Evolutionary conservation across 2,888 invertebrate genomes (phyloP).

Genomic region (Lasius platythorax): DNA sequence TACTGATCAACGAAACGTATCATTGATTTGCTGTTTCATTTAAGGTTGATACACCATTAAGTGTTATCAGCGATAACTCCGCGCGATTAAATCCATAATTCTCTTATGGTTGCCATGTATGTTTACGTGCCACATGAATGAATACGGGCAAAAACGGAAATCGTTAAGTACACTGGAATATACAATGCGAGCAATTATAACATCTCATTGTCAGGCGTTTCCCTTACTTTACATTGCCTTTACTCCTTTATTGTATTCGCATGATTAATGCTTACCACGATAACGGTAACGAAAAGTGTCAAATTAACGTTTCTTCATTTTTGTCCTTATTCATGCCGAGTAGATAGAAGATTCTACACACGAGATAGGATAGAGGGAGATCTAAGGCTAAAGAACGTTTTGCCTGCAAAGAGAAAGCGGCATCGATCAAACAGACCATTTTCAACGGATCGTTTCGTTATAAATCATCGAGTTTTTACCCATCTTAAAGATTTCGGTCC

Average conservation of each 20-base stretch:
- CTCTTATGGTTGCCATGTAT: neutral
- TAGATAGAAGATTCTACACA: conserved; percentile 42
- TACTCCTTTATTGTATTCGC: conserved; percentile 19
- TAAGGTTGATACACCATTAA: conserved; percentile 3
- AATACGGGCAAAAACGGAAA: conserved; percentile 71
- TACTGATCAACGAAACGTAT: neutral
- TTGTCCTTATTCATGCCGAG: conserved; percentile 67
- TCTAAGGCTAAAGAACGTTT: conserved; percentile 55
- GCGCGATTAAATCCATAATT: conserved; percentile 23
- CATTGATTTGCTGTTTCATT: neutral
- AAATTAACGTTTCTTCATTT: conserved; percentile 64
- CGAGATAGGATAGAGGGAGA: conserved; percentile 11
- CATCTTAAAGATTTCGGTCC: conserved; percentile 57
- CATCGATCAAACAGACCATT: conserved; percentile 54
- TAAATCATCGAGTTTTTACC: conserved; percentile 58
- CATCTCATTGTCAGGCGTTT: conserved; percentile 13
- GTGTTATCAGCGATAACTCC: neutral
- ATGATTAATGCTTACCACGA: conserved; percentile 44
- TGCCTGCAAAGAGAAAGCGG: conserved; percentile 63
- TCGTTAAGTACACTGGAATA: conserved; percentile 31
- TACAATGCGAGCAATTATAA: conserved; percentile 5
- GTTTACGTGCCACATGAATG: conserved; percentile 37
- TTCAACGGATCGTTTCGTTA: neutral
- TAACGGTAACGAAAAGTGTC: conserved; percentile 37
- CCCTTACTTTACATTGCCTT: conserved; percentile 6